Evolutionary conservation across 1,140 invertebrate species (phyloP).

Genomic region (Centruroides vittatus): DNA sequence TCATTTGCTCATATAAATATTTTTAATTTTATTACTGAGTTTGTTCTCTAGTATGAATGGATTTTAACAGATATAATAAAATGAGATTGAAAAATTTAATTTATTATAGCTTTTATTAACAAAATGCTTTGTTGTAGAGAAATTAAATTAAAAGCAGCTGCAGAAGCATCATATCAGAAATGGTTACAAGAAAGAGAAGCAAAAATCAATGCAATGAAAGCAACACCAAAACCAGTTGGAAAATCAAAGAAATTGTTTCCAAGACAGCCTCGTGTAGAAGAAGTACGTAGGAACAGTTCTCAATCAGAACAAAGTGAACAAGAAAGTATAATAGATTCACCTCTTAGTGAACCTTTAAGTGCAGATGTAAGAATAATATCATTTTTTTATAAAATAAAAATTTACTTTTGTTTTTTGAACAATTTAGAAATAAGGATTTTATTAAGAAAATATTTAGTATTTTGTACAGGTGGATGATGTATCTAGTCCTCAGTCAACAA

Average conservation of each 20-base stretch:
- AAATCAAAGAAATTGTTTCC: neutral
- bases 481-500: neutral
- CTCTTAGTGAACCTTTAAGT: slow-evolving; percentile 18
- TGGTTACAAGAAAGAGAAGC: slow-evolving; percentile 56
- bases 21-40: too few relatives aligned
- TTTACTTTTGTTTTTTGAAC: neutral
- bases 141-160: slow-evolving; percentile 48
- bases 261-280: neutral
- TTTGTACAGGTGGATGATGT: neutral
- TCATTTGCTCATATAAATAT: too few relatives aligned
- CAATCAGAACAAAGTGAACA: slow-evolving; percentile 22
- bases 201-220: slow-evolving; percentile 4
- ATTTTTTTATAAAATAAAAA: too few relatives aligned
- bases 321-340: slow-evolving; percentile 19
- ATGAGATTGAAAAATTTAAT: too few relatives aligned
- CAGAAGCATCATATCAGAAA: slow-evolving; percentile 42
- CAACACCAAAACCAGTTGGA: neutral
- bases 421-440: slow-evolving; percentile 15
- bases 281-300: slow-evolving; percentile 22
- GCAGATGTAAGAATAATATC: slow-evolving; percentile 14
- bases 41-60: too few relatives aligned
- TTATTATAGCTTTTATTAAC: neutral
- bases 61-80: too few relatives aligned
- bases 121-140: slow-evolving; percentile 28
- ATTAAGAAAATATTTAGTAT: neutral